Evolutionary conservation across 1,140 invertebrate genomes (phyloP), one percentile per base, ranked within the genome.

Genomic region (Drosophila micromelanica): DNA sequence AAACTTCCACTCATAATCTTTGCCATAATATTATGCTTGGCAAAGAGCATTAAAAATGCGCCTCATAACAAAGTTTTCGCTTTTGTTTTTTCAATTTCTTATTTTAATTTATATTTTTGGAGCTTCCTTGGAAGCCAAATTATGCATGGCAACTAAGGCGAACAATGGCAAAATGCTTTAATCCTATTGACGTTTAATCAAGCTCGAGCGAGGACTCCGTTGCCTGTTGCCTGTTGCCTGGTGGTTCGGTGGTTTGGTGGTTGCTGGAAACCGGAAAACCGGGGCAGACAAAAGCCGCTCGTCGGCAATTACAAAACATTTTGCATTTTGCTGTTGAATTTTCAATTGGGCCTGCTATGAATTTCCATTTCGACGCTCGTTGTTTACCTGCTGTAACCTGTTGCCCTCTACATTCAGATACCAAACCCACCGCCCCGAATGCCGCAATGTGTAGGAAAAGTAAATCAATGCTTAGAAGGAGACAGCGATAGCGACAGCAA

Each of bases 161-260:
- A 49, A 73, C 71, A 69, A 68, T 73, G 56, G n/a, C 38, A 46
- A 74, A 86, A 89, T 86, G 77, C 82, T 71, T 87, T 87, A 87
- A 87, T 87, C 84, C 84, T 68, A 87, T 87, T 89, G 84, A 82
- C 78, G 75, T 89, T 89, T 87, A 87, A 87, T 87, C 82, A 87
- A 79, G 63, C 73, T 38, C 40, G 27, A 49, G 60, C 30, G 7
- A 17, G 20, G 9, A 38, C 15, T 59, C 32, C 11, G 27, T 27
- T 27, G 32, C 32, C 32, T 35, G 32, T 5, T 27, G 27, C 27
- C 27, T 27, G 27, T 5, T 27, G 27, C 1, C 27, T 27, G 5
- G 5, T 27, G 27, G 27, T 27, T 27, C 3, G 20, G 2, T 27
- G 27, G 5, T 27, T 27, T 5, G 27, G 5, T 6, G 27, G 27